Evolutionary conservation across 1,140 invertebrate species (phyloP).

Genomic region (Pentalonia nigronervosa): DNA sequence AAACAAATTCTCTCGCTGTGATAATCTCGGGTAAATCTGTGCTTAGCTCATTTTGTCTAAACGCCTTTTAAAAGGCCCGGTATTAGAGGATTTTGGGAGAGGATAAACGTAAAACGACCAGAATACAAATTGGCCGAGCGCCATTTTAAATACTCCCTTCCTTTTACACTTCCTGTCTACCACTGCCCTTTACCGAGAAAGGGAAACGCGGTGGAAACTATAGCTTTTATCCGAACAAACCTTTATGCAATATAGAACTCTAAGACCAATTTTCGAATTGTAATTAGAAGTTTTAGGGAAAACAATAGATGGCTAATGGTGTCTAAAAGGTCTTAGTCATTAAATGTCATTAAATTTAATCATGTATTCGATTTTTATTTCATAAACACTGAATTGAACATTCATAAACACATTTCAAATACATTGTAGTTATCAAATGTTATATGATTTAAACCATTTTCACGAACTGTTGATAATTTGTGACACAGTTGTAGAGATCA

Average conservation of each 20-base stretch:
- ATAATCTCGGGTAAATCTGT: constrained; percentile 36
- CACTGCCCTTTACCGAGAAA: not conserved
- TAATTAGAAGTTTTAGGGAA: constrained; percentile 49
- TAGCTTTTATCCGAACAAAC: constrained; percentile 45
- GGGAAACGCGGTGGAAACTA: constrained; percentile 15
- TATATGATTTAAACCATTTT: not conserved
- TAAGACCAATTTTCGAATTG: constrained; percentile 38
- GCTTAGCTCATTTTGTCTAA: constrained; percentile 31
- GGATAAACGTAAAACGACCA: constrained; percentile 30
- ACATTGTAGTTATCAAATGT: not conserved
- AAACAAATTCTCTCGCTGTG: constrained; percentile 6
- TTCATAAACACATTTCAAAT: not conserved
- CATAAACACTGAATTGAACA: not conserved
- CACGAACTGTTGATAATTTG: not conserved
- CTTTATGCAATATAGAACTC: constrained; percentile 30
- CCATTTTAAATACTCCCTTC: constrained; percentile 55
- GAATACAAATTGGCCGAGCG: constrained; percentile 54
- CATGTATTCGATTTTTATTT: constrained; percentile 1
- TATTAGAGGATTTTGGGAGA: constrained; percentile 39
- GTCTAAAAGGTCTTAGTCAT: constrained; percentile 21
- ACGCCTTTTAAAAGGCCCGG: constrained; percentile 38
- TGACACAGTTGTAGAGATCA: not conserved
- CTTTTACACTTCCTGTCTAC: constrained; percentile 35
- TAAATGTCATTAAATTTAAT: not conserved
- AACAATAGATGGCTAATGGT: constrained; percentile 43